Evolutionary conservation across 2,113 vertebrate genomes (phyloP).

Genomic region (Hiodon tergisus): DNA sequence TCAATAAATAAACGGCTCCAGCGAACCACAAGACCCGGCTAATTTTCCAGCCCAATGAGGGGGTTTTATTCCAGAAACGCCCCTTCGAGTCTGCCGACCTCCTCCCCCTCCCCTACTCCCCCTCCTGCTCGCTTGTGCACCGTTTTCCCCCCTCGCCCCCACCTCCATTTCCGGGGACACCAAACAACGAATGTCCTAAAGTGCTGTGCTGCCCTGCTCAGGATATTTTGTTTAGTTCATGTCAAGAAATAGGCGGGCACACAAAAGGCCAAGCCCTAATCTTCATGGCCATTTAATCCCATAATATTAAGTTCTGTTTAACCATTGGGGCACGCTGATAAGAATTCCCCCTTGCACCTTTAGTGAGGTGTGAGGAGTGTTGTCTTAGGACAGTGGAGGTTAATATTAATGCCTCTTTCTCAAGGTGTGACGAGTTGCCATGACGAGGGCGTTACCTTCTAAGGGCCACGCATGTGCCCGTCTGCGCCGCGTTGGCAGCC

Average conservation of each 20-base stretch:
- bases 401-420: background rate
- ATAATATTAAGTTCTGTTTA: conserved; percentile 27
- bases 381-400: conserved; percentile 17
- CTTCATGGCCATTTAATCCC: conserved; percentile 18
- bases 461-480: background rate
- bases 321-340: conserved; percentile 12
- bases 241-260: conserved; percentile 14
- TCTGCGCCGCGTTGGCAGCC: background rate
- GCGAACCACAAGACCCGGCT: conserved; percentile 21
- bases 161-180: no score
- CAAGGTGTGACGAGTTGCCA: conserved; percentile 9
- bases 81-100: background rate
- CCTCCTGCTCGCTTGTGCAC: background rate
- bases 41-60: conserved; percentile 34
- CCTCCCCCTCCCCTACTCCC: background rate
- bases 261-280: conserved; percentile 21
- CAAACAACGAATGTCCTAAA: no score
- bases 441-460: conserved; percentile 13
- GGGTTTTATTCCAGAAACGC: conserved; percentile 18
- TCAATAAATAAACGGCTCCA: conserved; percentile 32
- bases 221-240: conserved; percentile 20
- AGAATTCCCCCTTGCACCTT: conserved; percentile 8
- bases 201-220: conserved; percentile 1
- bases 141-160: background rate
- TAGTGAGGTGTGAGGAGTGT: conserved; percentile 12